These are phyloP conservation scores for Epicauta chinensis DNA, from an alignment of 1,140 invertebrate genomes.

Conservation along the genomic window DNA sequence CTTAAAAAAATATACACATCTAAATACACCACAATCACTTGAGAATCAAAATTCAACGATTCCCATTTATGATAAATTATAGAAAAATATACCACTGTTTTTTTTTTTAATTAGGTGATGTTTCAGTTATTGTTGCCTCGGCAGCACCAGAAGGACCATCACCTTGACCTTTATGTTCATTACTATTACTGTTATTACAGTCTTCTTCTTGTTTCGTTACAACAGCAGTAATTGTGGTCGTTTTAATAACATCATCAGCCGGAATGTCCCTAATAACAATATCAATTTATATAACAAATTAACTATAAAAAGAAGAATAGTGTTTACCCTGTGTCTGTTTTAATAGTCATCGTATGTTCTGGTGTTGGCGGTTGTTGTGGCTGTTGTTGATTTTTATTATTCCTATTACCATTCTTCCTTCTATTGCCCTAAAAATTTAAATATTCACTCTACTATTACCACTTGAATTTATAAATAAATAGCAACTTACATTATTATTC, in stretches of 20 bases:
- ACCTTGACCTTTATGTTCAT: conserved; percentile 39
- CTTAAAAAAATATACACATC: too few relatives aligned
- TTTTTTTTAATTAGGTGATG: too few relatives aligned
- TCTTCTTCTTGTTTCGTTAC: conserved; percentile 31
- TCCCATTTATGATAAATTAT: too few relatives aligned
- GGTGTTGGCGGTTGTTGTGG: conserved; percentile 30
- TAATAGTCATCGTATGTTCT: conserved; percentile 31
- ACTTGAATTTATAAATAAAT: neutral
- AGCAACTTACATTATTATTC: conserved; percentile 28
- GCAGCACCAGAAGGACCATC: conserved; percentile 31
- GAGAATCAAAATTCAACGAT: too few relatives aligned
- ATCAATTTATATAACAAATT: neutral
- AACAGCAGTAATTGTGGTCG: conserved; percentile 12
- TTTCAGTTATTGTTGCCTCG: too few relatives aligned
- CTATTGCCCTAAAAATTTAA: conserved; percentile 31
- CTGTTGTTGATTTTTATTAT: conserved; percentile 29
- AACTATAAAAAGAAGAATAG: neutral
- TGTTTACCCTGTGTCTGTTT: conserved; percentile 36
- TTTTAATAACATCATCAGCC: conserved; percentile 21
- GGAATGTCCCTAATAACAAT: conserved; percentile 27
- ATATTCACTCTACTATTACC: neutral
- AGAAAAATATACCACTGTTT: too few relatives aligned
- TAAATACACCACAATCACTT: too few relatives aligned
- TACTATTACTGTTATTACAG: conserved; percentile 20
- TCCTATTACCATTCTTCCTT: conserved; percentile 35